Evolutionary conservation across 2,113 vertebrate species (phyloP), one percentile per base, ranked within the genome.

Genomic region (Cephalopholis sonnerati): DNA sequence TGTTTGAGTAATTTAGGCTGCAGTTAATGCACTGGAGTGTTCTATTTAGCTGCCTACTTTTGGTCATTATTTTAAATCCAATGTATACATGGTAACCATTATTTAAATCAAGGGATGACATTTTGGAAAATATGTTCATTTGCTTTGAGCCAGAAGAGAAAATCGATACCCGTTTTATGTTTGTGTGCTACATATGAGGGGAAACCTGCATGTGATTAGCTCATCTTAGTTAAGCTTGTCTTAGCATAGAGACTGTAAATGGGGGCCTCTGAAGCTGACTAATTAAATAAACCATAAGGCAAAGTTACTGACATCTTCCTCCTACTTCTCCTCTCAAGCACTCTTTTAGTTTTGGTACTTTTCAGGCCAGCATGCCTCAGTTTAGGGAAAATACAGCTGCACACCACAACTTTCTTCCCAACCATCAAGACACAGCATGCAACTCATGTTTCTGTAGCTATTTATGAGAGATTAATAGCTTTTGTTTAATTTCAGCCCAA

Each of bases 381-480:
- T n/a, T 39, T 41, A 57, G 16, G 36, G 18, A 61, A 61, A 61
- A 67, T 5, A 63, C 25, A 25, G n/a, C 17, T 59, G 32, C 27
- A 58, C 20, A 54, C 12, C 17, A 73, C 20, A 65, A 36, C 25
- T 16, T 79, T 32, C 13, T 24, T 20, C 6, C 27, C 5, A 29
- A 20, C 36, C 66, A 61, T 78, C 16, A 65, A 27, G 20, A 53
- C 68, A 50, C 41, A 68, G 71, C 74, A 13, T 63, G 80, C 20
- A 50, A 44, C 48, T 76, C 7, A 0, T 61, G 22, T 78, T 25
- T 78, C 24, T 82, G 10, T n/a, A 53, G 12, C 72, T 85, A 77
- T 81, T 88, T 91, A 86, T 62, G 59, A 79, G 59, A 82, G 81
- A 90, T 86, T 61, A 79, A 88, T 84, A 32, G 59, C 48, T 82